These are phyloP conservation scores for Cerastis leucographa DNA, from an alignment of 2,888 invertebrate genomes.

Conservation along the genomic window DNA sequence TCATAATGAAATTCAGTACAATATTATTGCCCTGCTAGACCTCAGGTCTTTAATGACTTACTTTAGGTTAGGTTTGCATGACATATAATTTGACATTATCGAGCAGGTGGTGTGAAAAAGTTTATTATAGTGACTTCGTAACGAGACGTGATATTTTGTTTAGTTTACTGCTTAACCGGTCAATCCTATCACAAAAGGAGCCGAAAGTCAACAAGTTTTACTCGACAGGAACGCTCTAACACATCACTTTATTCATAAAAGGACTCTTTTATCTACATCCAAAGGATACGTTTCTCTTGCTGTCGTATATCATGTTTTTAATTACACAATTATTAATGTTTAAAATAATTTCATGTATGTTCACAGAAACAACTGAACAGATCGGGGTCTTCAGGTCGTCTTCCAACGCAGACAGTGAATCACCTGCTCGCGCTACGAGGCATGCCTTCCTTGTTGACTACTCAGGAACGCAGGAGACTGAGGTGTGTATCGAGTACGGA, in stretches of 20 bases:
- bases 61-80: too few relatives aligned
- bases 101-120: too few relatives aligned
- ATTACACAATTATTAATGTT: background rate
- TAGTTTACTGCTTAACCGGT: background rate
- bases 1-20: too few relatives aligned
- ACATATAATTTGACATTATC: too few relatives aligned
- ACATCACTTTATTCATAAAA: background rate
- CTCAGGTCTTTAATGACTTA: too few relatives aligned
- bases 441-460: conserved; percentile 81
- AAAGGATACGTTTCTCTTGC: background rate
- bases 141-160: too few relatives aligned
- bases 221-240: too few relatives aligned
- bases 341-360: conserved; percentile 4
- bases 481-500: conserved; percentile 74
- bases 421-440: conserved; percentile 84
- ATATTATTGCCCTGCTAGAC: too few relatives aligned
- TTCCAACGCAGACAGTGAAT: conserved; percentile 84
- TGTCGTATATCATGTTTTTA: background rate
- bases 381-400: conserved; percentile 73
- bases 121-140: too few relatives aligned
- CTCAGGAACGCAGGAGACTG: conserved; percentile 83
- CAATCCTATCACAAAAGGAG: background rate
- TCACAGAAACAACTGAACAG: conserved; percentile 82
- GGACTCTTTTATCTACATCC: background rate
- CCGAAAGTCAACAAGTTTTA: background rate